Base-by-base conservation (phyloP, 2,113 vertebrate genomes). In the Acinonyx jubatus region DNA sequence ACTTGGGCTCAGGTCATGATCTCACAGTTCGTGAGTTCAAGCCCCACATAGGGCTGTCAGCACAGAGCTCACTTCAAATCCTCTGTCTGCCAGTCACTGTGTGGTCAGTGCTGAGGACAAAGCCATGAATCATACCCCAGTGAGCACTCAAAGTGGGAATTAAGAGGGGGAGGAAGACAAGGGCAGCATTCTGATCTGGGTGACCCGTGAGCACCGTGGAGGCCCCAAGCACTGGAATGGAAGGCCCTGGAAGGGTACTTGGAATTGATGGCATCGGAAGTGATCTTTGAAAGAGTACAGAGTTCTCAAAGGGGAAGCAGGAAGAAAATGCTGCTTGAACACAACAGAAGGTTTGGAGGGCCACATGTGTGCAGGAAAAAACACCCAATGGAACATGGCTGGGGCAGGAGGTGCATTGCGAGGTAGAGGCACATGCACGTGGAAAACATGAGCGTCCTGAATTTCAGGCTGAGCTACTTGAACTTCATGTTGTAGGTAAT, bases 351-450 rank as follows among this genome's bases (percentile, higher is more conserved):
- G 18, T 63, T 0, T 45, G 5, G 25, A 38, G 41, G 45, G 18
- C 73, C 38, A 7, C 6, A 13, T 1, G 12, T 5, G 0, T 13
- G 11, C 27, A 11, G n/a, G 55, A 15, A 6, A 85, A 55, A 61
- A 3, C 3, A 68, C 11, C 3, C 33, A 3, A 16, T 55, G 45
- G 33, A 61, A 55, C 1, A 15, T 4, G 65, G 48, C 11, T 74
- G 33, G 25, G 4, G 7, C 2, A 0, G 16, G 13, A 41, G 10
- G 7, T 19, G 0, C 45, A 25, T 50, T 0, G 0, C 45, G 29
- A 93, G 45, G 33, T 3, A 55, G 41, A 68, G 36, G 41, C 13
- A 93, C 38, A 36, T 13, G 4, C 65, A 45, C 45, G 31, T 14
- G 38, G 50, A 90, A 90, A 97, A 63, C 38, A 5, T 18, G 15